These are phyloP conservation scores for Peromyscus californicus DNA, from an alignment of 2,113 vertebrate species.

Conservation along the genomic window DNA sequence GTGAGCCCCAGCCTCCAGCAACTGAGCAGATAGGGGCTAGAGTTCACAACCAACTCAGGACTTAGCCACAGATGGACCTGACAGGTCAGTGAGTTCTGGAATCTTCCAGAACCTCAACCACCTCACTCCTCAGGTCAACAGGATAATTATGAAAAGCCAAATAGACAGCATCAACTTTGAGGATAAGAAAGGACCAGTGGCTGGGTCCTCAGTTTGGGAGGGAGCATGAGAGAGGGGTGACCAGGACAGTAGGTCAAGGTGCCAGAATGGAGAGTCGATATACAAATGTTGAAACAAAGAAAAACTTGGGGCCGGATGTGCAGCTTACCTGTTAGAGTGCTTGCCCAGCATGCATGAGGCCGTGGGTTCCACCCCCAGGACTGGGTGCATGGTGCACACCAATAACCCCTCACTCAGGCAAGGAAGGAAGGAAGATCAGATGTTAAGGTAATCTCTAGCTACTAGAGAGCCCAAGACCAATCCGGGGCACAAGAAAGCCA, in stretches of 20 bases:
- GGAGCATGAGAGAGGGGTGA: rapidly evolving
- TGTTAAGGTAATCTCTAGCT: neutral
- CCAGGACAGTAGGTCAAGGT: neutral
- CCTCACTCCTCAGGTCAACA: neutral
- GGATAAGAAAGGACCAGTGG: neutral
- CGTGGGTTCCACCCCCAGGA: neutral
- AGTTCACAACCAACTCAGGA: neutral
- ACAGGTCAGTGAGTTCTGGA: neutral
- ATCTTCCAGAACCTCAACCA: neutral
- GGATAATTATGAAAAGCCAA: neutral
- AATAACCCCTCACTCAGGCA: neutral
- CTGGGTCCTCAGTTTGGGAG: neutral
- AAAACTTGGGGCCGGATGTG: neutral
- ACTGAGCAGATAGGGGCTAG: neutral
- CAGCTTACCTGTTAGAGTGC: neutral
- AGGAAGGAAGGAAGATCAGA: neutral
- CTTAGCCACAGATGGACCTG: neutral
- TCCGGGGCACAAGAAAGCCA: no score
- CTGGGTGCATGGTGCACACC: neutral
- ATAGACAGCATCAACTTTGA: neutral
- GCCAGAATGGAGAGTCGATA: no score
- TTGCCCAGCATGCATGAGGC: neutral
- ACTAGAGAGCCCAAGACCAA: neutral
- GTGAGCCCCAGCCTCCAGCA: no score
- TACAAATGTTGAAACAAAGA: neutral